Conservation (phyloP, 2,797 vertebrate species). For the Scolopax bukidnonensis region DNA sequence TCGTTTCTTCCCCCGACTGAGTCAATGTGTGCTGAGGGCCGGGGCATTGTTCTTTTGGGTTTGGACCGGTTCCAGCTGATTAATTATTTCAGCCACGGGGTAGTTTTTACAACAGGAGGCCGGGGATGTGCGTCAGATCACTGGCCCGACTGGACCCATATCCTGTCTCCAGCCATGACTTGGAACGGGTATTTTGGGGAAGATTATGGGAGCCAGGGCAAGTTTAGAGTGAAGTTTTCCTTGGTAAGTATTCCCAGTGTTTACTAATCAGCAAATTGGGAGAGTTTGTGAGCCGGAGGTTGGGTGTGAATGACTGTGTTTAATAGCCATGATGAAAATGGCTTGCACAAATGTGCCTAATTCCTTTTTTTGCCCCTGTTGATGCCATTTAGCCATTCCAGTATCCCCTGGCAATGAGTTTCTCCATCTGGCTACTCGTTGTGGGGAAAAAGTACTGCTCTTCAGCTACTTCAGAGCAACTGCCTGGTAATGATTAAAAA, state of each 20-base stretch:
- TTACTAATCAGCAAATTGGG: neutral
- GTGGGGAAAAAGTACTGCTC: neutral
- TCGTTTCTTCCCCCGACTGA: neutral
- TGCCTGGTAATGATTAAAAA: neutral
- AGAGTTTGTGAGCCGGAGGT: neutral
- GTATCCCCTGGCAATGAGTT: neutral
- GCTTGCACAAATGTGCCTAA: neutral
- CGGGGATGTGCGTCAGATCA: constrained; percentile 36
- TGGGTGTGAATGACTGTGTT: neutral
- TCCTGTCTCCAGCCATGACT: constrained; percentile 16
- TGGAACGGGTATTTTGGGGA: neutral
- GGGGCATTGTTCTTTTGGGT: constrained; percentile 29
- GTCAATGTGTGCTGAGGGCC: neutral
- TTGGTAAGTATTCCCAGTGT: neutral
- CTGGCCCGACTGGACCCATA: neutral
- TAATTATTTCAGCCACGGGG: neutral
- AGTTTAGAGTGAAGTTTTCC: neutral
- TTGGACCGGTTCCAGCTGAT: constrained; percentile 53
- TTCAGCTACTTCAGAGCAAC: neutral
- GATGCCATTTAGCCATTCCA: neutral
- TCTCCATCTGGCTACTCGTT: neutral
- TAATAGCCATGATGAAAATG: neutral
- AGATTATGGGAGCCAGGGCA: neutral
- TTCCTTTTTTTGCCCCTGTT: neutral
- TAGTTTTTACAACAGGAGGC: constrained; percentile 7